Conservation (phyloP, 2,113 vertebrate genomes). For the Chelonoidis abingdonii region DNA sequence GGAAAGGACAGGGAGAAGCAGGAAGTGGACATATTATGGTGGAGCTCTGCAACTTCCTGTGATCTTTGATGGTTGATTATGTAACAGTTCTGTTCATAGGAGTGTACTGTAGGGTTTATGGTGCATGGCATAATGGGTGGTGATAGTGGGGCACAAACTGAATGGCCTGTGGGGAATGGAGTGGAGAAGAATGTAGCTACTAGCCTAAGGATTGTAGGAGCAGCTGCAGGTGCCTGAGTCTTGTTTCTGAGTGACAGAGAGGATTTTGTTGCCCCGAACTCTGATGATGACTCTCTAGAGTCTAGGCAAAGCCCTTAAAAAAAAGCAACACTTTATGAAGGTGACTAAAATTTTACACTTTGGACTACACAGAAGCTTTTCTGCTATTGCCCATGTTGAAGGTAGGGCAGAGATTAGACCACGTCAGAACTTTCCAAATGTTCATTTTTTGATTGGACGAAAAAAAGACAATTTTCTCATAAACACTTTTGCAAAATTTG, state of each 20-base stretch:
- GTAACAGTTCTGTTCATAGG: not conserved
- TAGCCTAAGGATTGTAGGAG: not conserved
- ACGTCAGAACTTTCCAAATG: not conserved
- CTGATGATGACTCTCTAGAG: not conserved
- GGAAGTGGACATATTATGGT: fast-evolving
- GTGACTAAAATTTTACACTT: not conserved
- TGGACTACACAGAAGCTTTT: not conserved
- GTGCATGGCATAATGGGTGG: fast-evolving
- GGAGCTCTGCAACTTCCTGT: fast-evolving
- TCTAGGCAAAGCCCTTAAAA: not conserved
- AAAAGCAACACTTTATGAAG: not conserved
- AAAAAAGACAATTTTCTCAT: not conserved
- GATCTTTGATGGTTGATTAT: fast-evolving
- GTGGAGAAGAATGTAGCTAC: not conserved
- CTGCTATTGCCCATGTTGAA: not conserved
- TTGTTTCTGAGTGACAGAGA: not conserved
- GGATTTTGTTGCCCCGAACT: not conserved
- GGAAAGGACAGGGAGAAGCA: not conserved
- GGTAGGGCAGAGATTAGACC: not conserved
- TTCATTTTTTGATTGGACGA: not conserved
- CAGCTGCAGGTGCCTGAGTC: fast-evolving
- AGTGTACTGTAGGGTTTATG: fast-evolving
- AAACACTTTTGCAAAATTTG: not conserved
- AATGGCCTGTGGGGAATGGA: not conserved
- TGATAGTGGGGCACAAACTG: not conserved